Base-by-base conservation (phyloP, 2,888 invertebrate species). In the Sinelater perroti region DNA sequence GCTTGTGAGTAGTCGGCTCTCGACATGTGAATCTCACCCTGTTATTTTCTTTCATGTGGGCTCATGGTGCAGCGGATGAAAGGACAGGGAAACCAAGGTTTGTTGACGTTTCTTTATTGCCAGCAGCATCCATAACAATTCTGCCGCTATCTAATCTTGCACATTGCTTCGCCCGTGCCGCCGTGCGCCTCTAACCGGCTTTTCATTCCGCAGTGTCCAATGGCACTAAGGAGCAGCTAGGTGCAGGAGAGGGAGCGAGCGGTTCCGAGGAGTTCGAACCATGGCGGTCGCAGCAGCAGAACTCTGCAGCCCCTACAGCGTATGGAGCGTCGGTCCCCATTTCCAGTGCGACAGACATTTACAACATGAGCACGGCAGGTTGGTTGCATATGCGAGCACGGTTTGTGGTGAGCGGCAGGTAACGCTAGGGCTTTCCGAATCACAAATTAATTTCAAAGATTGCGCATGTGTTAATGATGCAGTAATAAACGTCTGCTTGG, bases 21-120 rank as follows among this genome's bases (percentile, higher is more conserved):
- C 51, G 52, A 58, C 65, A 66, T 63, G 61, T 67, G 63, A 54
- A 65, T 68, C 61, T 67, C 66, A 69, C 62, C 68, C 75, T 72
- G 76, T 70, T 77, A 75, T 79, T 80, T 81, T 82, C 79, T 84
- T 85, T 81, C 84, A 83, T 85, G 82, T 82, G 74, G 72, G 74
- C 75, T 73, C 67, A 72, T 74, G 69, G 72, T 78, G 69, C 80
- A 89, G 89, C 89, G 89, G 87, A 89, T 89, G 88, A 90, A 89
- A 89, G 89, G 89, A 86, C 89, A 89, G 86, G 89, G 88, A 85
- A 89, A 88, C 82, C 88, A 88, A 88, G 88, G 89, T 88, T 72
- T 67, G 76, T 56, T 61, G 57, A 62, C 60, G 47, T 44, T 56
- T 55, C 47, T 49, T 56, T 35, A n/a, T 49, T 28, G 33, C 31